These are phyloP conservation scores for Triplophysa bombifrons DNA, from an alignment of 2,797 vertebrate species.

Conservation along the genomic window DNA sequence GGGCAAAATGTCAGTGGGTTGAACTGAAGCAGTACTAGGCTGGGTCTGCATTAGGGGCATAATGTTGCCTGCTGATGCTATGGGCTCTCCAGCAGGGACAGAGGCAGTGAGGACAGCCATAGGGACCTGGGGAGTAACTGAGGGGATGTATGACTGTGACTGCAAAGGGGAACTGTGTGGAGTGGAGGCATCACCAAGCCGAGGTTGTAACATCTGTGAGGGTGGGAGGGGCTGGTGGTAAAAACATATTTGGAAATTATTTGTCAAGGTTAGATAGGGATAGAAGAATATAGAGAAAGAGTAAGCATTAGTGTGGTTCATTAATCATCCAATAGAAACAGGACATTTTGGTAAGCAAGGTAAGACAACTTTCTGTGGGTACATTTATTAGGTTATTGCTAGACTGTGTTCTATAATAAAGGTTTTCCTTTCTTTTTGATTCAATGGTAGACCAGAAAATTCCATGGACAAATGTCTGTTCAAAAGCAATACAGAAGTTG, in stretches of 20 bases:
- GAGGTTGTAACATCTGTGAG: slow-evolving; percentile 65
- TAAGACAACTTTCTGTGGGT: slow-evolving; percentile 2
- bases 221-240: slow-evolving; percentile 68
- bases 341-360: slow-evolving; percentile 52
- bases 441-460: background rate
- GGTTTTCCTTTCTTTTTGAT: background rate
- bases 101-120: slow-evolving; percentile 70
- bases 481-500: background rate
- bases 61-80: slow-evolving; percentile 67
- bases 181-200: slow-evolving; percentile 55
- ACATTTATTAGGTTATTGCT: slow-evolving; percentile 22
- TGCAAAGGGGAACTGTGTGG: slow-evolving; percentile 68
- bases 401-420: background rate
- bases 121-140: slow-evolving; percentile 75
- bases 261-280: slow-evolving; percentile 48
- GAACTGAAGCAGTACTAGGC: slow-evolving; percentile 70
- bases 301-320: slow-evolving; percentile 70
- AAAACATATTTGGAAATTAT: slow-evolving; percentile 52
- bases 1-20: slow-evolving; percentile 72
- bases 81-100: slow-evolving; percentile 71
- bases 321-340: slow-evolving; percentile 69
- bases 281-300: slow-evolving; percentile 66
- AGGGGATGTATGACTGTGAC: slow-evolving; percentile 74
- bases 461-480: slow-evolving; percentile 1
- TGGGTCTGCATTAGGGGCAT: slow-evolving; percentile 73